Percentiles rank a stretch among this genome's conserved stretches.
phyloP scores from a whole-genome alignment of 2,797 vertebrate species.

The Lepus oiostolus region DNA sequence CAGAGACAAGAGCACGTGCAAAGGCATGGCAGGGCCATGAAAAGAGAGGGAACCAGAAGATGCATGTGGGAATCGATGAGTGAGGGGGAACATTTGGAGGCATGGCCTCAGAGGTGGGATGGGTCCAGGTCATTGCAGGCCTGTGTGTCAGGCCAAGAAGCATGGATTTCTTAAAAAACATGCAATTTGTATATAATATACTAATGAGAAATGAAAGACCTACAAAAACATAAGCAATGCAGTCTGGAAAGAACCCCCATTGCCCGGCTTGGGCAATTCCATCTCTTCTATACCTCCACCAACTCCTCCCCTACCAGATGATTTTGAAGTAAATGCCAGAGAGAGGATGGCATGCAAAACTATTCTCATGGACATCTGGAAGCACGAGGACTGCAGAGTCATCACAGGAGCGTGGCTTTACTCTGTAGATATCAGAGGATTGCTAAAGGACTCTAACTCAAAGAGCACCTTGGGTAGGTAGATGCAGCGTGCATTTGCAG shows the following conservation, averaged over 20 bases:
- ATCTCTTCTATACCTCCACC: background rate
- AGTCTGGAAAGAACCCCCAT: background rate
- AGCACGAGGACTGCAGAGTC: background rate
- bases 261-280: background rate
- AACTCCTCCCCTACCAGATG: background rate
- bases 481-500: background rate
- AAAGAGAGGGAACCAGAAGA: background rate
- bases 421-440: background rate
- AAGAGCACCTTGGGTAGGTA: background rate
- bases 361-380: background rate
- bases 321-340: conserved; percentile 13
- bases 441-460: background rate
- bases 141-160: background rate
- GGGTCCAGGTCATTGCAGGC: background rate
- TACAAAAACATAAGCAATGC: background rate
- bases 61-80: background rate
- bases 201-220: background rate
- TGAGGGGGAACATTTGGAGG: background rate
- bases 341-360: background rate
- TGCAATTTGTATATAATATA: background rate
- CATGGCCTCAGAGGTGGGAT: background rate
- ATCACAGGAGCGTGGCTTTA: background rate
- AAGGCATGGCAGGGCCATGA: background rate
- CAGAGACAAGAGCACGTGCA: background rate
- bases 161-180: background rate